Conservation (phyloP, 1,140 invertebrate species). For the Pseudomyrmex sp. region DNA sequence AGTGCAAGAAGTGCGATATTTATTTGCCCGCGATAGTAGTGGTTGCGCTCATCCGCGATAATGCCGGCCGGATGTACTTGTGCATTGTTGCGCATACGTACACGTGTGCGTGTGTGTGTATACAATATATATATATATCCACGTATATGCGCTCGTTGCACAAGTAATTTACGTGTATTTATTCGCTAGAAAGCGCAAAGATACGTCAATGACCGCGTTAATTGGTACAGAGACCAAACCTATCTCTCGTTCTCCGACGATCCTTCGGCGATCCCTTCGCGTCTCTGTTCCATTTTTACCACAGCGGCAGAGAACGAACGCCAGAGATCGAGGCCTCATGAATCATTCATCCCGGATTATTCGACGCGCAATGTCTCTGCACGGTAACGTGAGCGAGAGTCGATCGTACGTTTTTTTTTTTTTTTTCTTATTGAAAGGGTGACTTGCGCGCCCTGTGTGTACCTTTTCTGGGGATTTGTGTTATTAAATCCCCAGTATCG, state of each 20-base stretch:
- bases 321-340: slow-evolving; percentile 19
- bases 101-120: not conserved
- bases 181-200: not conserved
- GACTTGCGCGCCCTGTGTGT: not conserved
- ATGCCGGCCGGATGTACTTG: not conserved
- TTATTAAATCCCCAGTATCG: slow-evolving; percentile 21
- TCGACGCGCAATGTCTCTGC: slow-evolving; percentile 21
- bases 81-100: not conserved
- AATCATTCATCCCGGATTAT: slow-evolving; percentile 51
- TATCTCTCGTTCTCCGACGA: not conserved
- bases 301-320: not conserved
- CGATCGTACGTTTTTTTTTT: slow-evolving; percentile 9
- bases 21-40: slow-evolving; percentile 34
- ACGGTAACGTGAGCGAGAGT: slow-evolving; percentile 1
- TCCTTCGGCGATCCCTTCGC: not conserved
- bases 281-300: slow-evolving; percentile 1
- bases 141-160: slow-evolving; percentile 1
- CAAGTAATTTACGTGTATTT: slow-evolving; percentile 2
- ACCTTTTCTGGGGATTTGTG: slow-evolving; percentile 5
- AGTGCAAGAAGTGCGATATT: slow-evolving; percentile 52
- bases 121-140: too few species aligned
- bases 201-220: slow-evolving; percentile 38
- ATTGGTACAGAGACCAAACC: slow-evolving; percentile 19
- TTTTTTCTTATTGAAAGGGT: slow-evolving; percentile 13
- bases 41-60: not conserved